Evolutionary conservation across 2,888 invertebrate genomes (phyloP), one percentile per base, ranked within the genome.

Genomic region (Macrophya annulata): DNA sequence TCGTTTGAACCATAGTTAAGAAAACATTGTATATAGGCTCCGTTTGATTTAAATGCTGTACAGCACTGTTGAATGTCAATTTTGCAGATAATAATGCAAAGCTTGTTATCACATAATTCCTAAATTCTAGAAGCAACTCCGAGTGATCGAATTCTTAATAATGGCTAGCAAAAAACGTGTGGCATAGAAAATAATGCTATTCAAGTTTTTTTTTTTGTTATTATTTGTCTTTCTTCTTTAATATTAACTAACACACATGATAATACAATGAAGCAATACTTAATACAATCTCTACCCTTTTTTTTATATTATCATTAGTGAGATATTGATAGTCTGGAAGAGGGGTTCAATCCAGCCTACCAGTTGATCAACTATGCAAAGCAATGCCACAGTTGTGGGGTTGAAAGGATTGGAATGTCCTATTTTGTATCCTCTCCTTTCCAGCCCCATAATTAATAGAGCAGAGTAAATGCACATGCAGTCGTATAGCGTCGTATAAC

Each of bases 221-320:
- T n/a, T n/a, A n/a, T n/a, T 31, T 68, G 17, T 25, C 6, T 17
- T 68, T 17, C 4, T 15, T 68, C 31, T 37, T 37, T 15, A 17
- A 15, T 68, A 68, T 17, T 37, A 68, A 17, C 31, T 68, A 8
- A 68, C 37, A 17, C 72, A 45, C 72, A 74, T 9, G 43, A n/a
- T 74, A 45, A 74, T n/a, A 25, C 72, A 71, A 71, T 17, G 12
- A 17, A 71, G 17, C 72, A 45, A 74, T 74, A 45, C 45, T 74
- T n/a, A 21, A 74, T 74, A 74, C 21, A 3, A 21, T 21, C 45
- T 43, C 45, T 43, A 72, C 21, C 43, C 45, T 74, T n/a, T 43
- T 43, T n/a, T 45, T 74, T 43, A 74, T 21, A 45, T 12, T 45
- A 45, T 21, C 40, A 31, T 31, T 31, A 43, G 45, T 74, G 21